Conservation (phyloP, 2,113 vertebrate genomes). For the mouse (Mus musculus) region GRCm39 chr14:73976501-73977000, state of each 20-base stretch:
- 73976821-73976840: neutral
- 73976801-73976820: neutral
- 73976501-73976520: neutral
- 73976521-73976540: neutral
- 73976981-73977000: neutral
- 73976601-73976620: neutral
- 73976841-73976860: neutral
- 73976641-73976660: neutral
- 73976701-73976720: neutral
- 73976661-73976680: neutral
- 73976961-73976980: neutral
- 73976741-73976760: neutral
- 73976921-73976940: neutral
- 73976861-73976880: neutral
- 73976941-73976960: neutral
- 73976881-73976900: neutral
- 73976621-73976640: neutral
- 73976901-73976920: slow-evolving; percentile 5
- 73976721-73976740: neutral
- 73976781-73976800: neutral
- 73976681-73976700: neutral
- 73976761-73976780: neutral
- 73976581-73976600: neutral
- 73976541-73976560: neutral
- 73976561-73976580: neutral